A percentile compares a stretch with the other conserved stretches of the same genome.
These are phyloP conservation scores for Nemapogon koenigi DNA, from an alignment of 2,888 invertebrate species.

Conservation along the genomic window DNA sequence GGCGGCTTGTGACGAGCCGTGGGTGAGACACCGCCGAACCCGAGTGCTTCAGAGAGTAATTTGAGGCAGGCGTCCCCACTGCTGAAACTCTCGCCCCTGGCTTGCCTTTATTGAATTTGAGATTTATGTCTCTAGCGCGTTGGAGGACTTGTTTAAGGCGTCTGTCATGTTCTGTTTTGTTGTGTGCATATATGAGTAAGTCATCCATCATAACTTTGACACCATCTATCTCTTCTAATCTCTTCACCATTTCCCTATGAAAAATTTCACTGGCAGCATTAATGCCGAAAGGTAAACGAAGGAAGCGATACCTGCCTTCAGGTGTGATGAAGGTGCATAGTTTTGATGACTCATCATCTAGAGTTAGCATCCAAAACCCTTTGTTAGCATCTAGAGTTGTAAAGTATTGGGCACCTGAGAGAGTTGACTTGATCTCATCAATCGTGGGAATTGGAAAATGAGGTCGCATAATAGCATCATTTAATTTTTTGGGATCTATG, in stretches of 20 bases:
- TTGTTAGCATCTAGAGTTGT: slow-evolving; percentile 16
- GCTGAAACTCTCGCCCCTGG: too few species aligned
- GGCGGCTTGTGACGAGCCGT: too few species aligned
- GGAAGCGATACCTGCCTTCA: slow-evolving; percentile 16
- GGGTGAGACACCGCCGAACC: too few species aligned
- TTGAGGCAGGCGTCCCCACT: too few species aligned
- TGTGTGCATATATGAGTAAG: slow-evolving; percentile 9
- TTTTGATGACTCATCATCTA: slow-evolving; percentile 17
- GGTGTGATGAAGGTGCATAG: slow-evolving; percentile 18
- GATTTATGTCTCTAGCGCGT: slow-evolving; percentile 13
- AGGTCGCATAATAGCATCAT: neutral
- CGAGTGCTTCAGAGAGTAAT: too few species aligned
- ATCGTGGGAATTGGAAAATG: slow-evolving; percentile 17
- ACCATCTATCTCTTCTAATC: slow-evolving; percentile 11
- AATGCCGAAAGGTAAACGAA: slow-evolving; percentile 18
- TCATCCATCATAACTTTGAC: slow-evolving; percentile 2
- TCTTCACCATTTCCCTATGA: slow-evolving; percentile 15
- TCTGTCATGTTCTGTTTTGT: slow-evolving; percentile 13
- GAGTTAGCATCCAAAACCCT: slow-evolving; percentile 18
- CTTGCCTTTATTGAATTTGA: slow-evolving; percentile 16
- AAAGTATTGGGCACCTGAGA: slow-evolving; percentile 14
- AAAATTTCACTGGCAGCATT: slow-evolving; percentile 19
- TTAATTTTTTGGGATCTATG: slow-evolving; percentile 14
- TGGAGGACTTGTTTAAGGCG: slow-evolving; percentile 12
- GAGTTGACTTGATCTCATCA: slow-evolving; percentile 14